Evolutionary conservation across 2,888 invertebrate species (phyloP).

Genomic region (Luperina nickerlii): DNA sequence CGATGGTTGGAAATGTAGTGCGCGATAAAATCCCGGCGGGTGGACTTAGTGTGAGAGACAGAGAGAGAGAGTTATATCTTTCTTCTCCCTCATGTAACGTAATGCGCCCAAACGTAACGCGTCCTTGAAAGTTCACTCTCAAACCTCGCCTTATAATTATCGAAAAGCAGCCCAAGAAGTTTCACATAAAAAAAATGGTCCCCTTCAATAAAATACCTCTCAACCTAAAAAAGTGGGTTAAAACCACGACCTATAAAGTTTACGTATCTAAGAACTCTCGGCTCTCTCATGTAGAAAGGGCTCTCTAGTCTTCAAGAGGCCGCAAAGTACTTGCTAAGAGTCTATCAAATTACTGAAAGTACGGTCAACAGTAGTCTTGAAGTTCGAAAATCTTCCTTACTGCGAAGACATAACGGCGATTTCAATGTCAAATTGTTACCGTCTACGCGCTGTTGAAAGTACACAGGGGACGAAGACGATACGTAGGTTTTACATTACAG

Average conservation of each 20-base stretch:
- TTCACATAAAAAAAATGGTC: background rate
- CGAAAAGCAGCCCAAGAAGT: background rate
- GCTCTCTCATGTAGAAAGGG: constrained; percentile 26
- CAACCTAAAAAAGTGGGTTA: constrained; percentile 28
- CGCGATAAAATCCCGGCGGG: too few relatives aligned
- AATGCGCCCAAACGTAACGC: background rate
- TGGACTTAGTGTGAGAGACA: too few relatives aligned
- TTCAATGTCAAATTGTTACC: background rate
- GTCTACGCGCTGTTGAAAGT: constrained; percentile 15
- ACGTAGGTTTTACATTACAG: constrained; percentile 3
- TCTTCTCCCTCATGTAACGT: background rate
- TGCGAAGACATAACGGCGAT: background rate
- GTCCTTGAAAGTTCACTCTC: background rate
- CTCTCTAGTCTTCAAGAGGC: constrained; percentile 47
- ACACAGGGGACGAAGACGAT: constrained; percentile 11
- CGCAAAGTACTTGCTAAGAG: constrained; percentile 53
- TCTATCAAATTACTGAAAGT: constrained; percentile 66
- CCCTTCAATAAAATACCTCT: constrained; percentile 24
- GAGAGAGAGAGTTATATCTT: background rate
- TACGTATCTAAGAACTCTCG: constrained; percentile 51
- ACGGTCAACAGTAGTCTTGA: constrained; percentile 23
- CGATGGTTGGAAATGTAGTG: too few relatives aligned
- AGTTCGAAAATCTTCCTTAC: background rate
- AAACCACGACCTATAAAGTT: constrained; percentile 49
- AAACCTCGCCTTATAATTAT: background rate